Evolutionary conservation across 53 echinoderm and acorn worm genomes (phyloP), one percentile per base, ranked within the genome.

Genomic region (Holothuria leucospilota): DNA sequence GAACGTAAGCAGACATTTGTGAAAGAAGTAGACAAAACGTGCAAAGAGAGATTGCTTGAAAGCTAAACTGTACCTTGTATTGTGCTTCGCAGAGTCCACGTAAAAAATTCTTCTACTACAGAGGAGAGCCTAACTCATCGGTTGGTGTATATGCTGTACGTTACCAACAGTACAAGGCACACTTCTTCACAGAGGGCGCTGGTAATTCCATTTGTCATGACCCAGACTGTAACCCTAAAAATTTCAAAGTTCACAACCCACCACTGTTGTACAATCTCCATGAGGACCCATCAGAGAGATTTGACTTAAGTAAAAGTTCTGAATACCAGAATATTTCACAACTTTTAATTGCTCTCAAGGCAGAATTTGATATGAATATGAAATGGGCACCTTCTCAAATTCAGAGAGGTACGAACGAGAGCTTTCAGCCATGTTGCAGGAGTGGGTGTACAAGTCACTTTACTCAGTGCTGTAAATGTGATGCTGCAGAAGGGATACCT

Each of bases 161-260:
- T 12, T 93, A 93, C 82, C 82, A 86, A 82, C 95, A 98, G 82
- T 98, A 90, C 90, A 98, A 98, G 75, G 98, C 95, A 15, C 98
- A 98, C 78, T 98, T 64, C 88, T 93, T 88, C 93, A 98, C 98
- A 10, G 71, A 90, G 39, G 98, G 98, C 9, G 84, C 59, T 24
- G 81, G 24, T 1, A 90, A 88, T 38, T 95, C 93, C 0, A 77
- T 77, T 6, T 51, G 85, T 23, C 75, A 82, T 13, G 98, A 98
- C 85, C 71, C 66, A 15, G 98, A 98, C 84, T 98, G 98, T 86
- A 62, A 89, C 8, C 92, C 91, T 1, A 78, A 85, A 15, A 86
- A 81, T 1, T 79, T 82, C 20, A 92, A 86, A 12, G 41, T 52
- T 29, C 93, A 94, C 53, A 63, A 90, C 24, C 95, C 91, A 49